Evolutionary conservation across 2,797 vertebrate species (phyloP).

Genomic region (Microtus californicus): DNA sequence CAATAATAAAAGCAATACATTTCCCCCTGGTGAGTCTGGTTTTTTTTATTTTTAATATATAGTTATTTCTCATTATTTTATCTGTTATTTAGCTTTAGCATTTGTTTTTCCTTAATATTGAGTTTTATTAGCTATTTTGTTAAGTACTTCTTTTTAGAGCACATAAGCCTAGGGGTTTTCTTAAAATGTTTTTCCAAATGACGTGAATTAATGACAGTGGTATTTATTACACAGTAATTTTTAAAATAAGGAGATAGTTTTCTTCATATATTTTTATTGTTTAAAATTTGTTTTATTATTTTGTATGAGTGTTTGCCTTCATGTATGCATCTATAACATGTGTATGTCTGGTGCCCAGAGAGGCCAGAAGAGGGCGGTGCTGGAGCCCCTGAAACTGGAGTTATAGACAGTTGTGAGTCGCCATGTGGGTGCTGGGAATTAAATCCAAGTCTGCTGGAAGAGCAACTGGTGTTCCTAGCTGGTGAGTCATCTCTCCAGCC

Average conservation of each 20-base stretch:
- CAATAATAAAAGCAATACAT: neutral
- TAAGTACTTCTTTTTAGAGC: neutral
- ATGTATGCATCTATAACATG: neutral
- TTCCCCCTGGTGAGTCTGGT: neutral
- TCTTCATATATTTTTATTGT: conserved; percentile 1
- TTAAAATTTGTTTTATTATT: neutral
- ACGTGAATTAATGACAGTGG: neutral
- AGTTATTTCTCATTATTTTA: conserved; percentile 9
- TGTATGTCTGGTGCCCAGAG: neutral
- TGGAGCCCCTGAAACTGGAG: neutral
- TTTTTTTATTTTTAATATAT: conserved; percentile 61
- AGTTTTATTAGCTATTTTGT: neutral
- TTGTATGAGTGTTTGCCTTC: neutral
- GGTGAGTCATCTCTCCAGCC: neutral
- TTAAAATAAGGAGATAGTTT: conserved; percentile 5
- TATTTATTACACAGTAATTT: conserved; percentile 47
- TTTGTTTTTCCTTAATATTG: neutral
- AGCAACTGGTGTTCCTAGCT: neutral
- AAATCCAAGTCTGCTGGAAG: neutral
- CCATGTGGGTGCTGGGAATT: neutral
- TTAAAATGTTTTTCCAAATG: neutral
- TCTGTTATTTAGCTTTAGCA: conserved; percentile 24
- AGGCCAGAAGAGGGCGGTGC: neutral
- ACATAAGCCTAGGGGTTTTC: neutral
- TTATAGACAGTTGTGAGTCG: neutral